Percentiles rank a stretch among this genome's conserved stretches.
Evolutionary conservation across 64 coral and sea anemone genomes (phyloP).

Genomic region (Porites lutea): DNA sequence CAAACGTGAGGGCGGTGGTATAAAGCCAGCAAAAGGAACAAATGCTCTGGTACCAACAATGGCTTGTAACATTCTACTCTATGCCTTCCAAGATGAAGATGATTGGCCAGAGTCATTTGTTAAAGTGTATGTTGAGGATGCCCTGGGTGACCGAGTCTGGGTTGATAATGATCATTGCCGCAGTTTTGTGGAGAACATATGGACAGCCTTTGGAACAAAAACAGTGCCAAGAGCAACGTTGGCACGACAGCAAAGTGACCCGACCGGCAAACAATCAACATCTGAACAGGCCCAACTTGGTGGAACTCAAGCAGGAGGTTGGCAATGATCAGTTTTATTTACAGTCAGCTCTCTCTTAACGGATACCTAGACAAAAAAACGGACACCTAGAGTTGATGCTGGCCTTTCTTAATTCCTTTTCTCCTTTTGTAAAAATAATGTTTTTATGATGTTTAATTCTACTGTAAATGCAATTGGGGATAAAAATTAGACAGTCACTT

Average conservation of each 20-base stretch:
- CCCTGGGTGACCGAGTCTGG: conserved; percentile 92
- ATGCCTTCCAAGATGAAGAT: conserved; percentile 90
- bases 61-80: conserved; percentile 90
- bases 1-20: conserved; percentile 79
- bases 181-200: conserved; percentile 88
- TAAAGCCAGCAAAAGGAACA: conserved; percentile 77
- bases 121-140: conserved; percentile 94
- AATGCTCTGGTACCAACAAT: conserved; percentile 86
- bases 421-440: too few relatives aligned
- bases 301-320: neutral
- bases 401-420: too few relatives aligned
- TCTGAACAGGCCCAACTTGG: neutral
- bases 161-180: conserved; percentile 97
- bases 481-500: too few relatives aligned
- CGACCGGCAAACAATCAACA: neutral
- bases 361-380: too few relatives aligned
- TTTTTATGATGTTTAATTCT: too few relatives aligned
- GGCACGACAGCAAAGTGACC: conserved; percentile 59
- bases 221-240: conserved; percentile 30
- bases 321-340: neutral
- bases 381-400: too few relatives aligned
- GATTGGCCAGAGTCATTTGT: conserved; percentile 98
- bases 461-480: too few relatives aligned
- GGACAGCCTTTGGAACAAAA: conserved; percentile 95
- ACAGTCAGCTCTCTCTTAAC: neutral